A percentile compares a stretch with the other conserved stretches of the same genome.
These are phyloP conservation scores for Tympanoctomys barrerae DNA, from an alignment of 2,797 vertebrate genomes.

Conservation along the genomic window DNA sequence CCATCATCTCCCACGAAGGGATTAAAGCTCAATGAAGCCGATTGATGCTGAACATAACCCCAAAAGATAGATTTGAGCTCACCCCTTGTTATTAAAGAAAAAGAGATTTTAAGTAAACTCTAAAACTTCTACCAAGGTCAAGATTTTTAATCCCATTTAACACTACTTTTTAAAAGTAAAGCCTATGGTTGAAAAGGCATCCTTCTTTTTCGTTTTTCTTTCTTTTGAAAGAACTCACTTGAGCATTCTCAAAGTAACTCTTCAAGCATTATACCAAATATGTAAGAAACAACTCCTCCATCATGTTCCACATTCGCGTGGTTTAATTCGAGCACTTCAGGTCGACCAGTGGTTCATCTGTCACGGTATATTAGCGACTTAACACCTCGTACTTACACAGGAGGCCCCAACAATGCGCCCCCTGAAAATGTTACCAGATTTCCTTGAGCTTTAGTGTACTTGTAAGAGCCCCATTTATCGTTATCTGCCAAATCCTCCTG, in stretches of 20 bases:
- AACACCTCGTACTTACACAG: neutral
- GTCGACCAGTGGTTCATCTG: neutral
- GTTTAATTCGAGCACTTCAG: neutral
- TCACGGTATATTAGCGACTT: neutral
- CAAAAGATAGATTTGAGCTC: neutral
- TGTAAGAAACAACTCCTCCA: conserved; percentile 47
- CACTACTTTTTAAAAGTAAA: neutral
- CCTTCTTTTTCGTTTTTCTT: neutral
- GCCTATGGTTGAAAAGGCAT: neutral
- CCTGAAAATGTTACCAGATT: neutral
- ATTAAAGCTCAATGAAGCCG: neutral
- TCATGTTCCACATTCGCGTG: neutral
- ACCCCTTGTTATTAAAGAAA: neutral
- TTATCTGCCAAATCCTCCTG: conserved; percentile 28
- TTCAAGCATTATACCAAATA: neutral
- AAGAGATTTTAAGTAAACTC: neutral
- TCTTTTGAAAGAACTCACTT: neutral
- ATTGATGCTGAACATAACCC: conserved; percentile 14
- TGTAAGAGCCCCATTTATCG: neutral
- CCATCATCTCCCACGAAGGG: neutral
- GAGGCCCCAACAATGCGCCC: neutral
- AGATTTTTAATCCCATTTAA: neutral
- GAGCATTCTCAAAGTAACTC: conserved; percentile 49
- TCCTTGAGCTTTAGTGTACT: neutral
- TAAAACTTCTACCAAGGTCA: conserved; percentile 68